Evolutionary conservation across 64 coral and sea anemone species (phyloP).

Genomic region (Astreopora myriophthalma): DNA sequence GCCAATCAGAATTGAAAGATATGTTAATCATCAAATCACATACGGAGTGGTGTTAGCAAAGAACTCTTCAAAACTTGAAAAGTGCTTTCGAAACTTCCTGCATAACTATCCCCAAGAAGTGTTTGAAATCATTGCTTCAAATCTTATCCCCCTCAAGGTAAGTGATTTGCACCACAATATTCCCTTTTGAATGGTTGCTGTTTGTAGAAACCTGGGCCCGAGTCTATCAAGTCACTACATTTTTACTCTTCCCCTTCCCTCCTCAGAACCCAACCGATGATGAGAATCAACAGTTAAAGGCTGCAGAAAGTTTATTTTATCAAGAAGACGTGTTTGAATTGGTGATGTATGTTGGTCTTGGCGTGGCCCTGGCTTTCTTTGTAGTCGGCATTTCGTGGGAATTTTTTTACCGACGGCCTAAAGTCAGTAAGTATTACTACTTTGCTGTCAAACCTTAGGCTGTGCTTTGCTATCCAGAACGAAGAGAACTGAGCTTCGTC

Average conservation of each 20-base stretch:
- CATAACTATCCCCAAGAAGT: conserved; percentile 83
- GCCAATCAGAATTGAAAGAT: conserved; percentile 88
- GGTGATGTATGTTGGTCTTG: conserved; percentile 83
- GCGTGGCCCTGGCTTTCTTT: conserved; percentile 50
- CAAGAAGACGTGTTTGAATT: conserved; percentile 68
- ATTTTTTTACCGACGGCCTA: conserved; percentile 75
- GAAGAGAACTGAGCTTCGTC: too few relatives aligned
- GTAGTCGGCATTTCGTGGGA: conserved; percentile 72
- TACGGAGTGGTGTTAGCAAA: conserved; percentile 71
- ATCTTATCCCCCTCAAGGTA: conserved; percentile 80
- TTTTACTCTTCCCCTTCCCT: not conserved
- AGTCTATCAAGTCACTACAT: too few relatives aligned
- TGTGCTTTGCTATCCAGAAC: too few relatives aligned
- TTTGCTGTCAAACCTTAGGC: too few relatives aligned
- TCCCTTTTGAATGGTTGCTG: not conserved
- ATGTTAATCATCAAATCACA: conserved; percentile 78
- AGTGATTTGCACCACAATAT: not conserved
- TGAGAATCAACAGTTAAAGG: conserved; percentile 83
- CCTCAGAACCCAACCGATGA: conserved; percentile 84
- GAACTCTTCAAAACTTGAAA: conserved; percentile 75
- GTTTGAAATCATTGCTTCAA: conserved; percentile 82
- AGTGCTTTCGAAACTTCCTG: conserved; percentile 72
- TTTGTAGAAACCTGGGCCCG: too few relatives aligned
- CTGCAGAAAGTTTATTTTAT: conserved; percentile 88
- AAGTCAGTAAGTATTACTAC: conserved; percentile 63